These are phyloP conservation scores for Brachymystax lenok DNA, from an alignment of 2,797 vertebrate species.

Conservation along the genomic window DNA sequence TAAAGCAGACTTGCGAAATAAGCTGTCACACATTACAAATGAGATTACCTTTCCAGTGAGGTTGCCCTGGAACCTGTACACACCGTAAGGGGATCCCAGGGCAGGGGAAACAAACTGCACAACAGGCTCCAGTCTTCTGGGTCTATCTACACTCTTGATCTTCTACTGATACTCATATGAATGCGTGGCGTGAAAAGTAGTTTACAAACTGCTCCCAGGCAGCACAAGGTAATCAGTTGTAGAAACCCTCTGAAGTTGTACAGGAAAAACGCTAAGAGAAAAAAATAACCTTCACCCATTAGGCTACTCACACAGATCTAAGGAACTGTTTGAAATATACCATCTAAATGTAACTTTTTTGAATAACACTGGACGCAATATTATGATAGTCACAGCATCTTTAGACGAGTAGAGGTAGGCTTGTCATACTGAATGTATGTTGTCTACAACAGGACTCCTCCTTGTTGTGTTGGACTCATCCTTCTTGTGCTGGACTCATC, in stretches of 20 bases:
- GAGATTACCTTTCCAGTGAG: conserved; percentile 80
- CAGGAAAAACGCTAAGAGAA: conserved; percentile 28
- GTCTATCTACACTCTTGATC: conserved; percentile 76
- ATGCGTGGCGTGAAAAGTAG: conserved; percentile 63
- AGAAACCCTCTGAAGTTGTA: conserved; percentile 58
- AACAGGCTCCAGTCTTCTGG: conserved; percentile 66
- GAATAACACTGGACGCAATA: no score
- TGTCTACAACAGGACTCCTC: no score
- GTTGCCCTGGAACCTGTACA: conserved; percentile 71
- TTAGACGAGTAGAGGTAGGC: neutral
- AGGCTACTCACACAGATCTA: neutral
- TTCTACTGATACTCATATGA: conserved; percentile 71
- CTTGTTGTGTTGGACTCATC: no score
- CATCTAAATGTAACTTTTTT: neutral
- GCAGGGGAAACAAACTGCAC: conserved; percentile 53
- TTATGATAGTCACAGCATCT: neutral
- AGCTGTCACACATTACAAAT: conserved; percentile 84
- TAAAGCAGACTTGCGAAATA: conserved; percentile 78
- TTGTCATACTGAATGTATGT: no score
- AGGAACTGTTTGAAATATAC: neutral
- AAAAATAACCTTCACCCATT: conserved; percentile 13
- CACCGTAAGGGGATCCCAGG: conserved; percentile 58
- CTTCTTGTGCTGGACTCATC: no score
- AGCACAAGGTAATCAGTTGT: conserved; percentile 76
- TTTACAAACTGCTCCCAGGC: conserved; percentile 71